These are phyloP conservation scores for Coleophora deauratella DNA, from an alignment of 2,888 invertebrate species.

Conservation along the genomic window DNA sequence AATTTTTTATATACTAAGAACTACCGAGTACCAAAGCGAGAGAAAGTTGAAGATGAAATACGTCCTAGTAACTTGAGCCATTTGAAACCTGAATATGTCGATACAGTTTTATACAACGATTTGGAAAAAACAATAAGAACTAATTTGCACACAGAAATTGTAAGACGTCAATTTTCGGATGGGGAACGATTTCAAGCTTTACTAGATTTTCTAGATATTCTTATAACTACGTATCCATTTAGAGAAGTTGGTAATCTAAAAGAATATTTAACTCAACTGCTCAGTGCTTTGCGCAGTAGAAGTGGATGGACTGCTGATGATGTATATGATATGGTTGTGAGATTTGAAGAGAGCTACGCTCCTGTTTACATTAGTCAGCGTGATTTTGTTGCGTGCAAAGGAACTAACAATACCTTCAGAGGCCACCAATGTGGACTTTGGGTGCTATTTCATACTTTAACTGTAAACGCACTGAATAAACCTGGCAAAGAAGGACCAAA, in stretches of 20 bases:
- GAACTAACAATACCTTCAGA: conserved; percentile 82
- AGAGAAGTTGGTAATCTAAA: conserved; percentile 73
- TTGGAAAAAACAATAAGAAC: conserved; percentile 90
- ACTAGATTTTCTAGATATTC: conserved; percentile 79
- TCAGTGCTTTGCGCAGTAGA: conserved; percentile 63
- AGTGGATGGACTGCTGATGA: conserved; percentile 74
- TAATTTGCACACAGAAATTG: conserved; percentile 88
- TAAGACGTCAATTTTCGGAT: conserved; percentile 77
- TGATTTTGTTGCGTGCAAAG: conserved; percentile 86
- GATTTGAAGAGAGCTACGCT: conserved; percentile 66
- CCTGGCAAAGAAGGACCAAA: conserved; percentile 74
- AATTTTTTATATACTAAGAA: conserved; percentile 63
- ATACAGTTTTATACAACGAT: conserved; percentile 88
- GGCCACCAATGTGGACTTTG: conserved; percentile 97
- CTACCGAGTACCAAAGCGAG: conserved; percentile 48
- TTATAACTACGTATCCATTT: conserved; percentile 87
- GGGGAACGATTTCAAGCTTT: conserved; percentile 84
- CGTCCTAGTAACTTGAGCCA: conserved; percentile 24
- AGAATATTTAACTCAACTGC: conserved; percentile 76
- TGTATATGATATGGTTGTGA: conserved; percentile 71
- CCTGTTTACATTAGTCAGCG: conserved; percentile 70
- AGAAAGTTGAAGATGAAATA: conserved; percentile 27
- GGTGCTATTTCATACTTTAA: conserved; percentile 94
- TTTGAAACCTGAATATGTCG: conserved; percentile 32
- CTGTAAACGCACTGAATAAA: conserved; percentile 80